Conservation (phyloP, 2,797 vertebrate genomes). For the Delichon dasypus region DNA sequence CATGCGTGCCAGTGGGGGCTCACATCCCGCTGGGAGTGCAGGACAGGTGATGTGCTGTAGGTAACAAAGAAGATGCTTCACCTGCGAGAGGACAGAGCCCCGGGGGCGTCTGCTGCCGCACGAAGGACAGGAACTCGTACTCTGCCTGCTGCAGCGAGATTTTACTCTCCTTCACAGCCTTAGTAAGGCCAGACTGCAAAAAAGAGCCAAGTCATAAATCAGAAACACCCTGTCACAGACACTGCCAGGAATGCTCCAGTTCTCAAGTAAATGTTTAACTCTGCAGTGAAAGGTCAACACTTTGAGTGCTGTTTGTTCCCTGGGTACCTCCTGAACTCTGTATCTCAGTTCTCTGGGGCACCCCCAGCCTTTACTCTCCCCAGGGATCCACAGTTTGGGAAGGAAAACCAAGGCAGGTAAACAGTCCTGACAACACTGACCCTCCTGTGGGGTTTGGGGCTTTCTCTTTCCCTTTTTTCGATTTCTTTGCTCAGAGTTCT, state of each 20-base stretch:
- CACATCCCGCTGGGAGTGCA: background rate
- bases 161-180: slow-evolving; percentile 90
- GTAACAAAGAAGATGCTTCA: slow-evolving; percentile 38
- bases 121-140: slow-evolving; percentile 94
- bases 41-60: background rate
- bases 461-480: background rate
- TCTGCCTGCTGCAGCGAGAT: slow-evolving; percentile 90
- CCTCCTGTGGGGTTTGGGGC: background rate
- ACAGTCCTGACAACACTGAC: background rate
- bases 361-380: background rate
- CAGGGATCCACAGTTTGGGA: background rate
- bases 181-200: slow-evolving; percentile 92
- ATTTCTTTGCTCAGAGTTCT: background rate
- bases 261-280: background rate
- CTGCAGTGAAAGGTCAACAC: background rate
- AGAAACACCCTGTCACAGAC: background rate
- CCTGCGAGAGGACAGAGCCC: slow-evolving; percentile 95
- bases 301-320: background rate
- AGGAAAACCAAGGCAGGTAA: background rate
- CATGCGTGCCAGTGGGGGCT: background rate
- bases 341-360: background rate
- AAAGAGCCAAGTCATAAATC: slow-evolving; percentile 51
- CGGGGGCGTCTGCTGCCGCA: slow-evolving; percentile 91
- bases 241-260: background rate
- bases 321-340: background rate